Conservation (phyloP, 2,888 invertebrate genomes). For the Cyclophora albipunctata region DNA sequence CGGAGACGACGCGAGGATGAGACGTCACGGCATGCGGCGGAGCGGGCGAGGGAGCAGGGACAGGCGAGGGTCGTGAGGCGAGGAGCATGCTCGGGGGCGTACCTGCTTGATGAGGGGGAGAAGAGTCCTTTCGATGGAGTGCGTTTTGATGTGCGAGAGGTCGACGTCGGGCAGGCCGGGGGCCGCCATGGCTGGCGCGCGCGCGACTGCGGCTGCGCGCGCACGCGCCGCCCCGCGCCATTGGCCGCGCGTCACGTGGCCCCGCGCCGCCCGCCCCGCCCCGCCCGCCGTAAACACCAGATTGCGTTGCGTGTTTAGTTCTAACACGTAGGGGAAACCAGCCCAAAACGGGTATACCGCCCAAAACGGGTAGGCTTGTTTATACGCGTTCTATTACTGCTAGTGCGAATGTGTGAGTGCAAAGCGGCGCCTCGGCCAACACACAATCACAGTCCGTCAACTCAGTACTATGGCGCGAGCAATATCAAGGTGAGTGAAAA, state of each 20-base stretch:
- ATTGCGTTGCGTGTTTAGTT: conserved; percentile 36
- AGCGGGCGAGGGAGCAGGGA: not conserved
- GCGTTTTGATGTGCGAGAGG: conserved; percentile 90
- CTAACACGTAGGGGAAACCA: too few species aligned
- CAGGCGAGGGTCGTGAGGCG: conserved; percentile 14
- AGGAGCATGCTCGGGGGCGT: conserved; percentile 46
- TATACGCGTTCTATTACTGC: too few species aligned
- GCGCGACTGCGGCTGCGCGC: conserved; percentile 65
- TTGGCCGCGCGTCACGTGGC: conserved; percentile 53
- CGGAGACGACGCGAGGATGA: conserved; percentile 20
- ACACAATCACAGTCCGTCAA: too few species aligned
- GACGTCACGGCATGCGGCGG: conserved; percentile 5
- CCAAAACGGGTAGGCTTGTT: too few species aligned
- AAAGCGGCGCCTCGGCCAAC: too few species aligned
- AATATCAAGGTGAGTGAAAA: too few species aligned
- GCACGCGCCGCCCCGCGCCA: conserved; percentile 37
- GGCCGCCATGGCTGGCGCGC: conserved; percentile 77
- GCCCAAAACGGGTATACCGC: too few species aligned
- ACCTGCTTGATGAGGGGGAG: conserved; percentile 97
- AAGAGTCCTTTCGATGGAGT: conserved; percentile 95
- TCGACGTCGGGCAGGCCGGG: conserved; percentile 75
- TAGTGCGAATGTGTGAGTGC: too few species aligned
- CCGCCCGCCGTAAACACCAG: conserved; percentile 33
- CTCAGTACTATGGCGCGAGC: too few species aligned
- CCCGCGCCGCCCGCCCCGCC: conserved; percentile 24